Conservation (phyloP, 2,888 invertebrate species). For the Drosophila meridionalis region DNA sequence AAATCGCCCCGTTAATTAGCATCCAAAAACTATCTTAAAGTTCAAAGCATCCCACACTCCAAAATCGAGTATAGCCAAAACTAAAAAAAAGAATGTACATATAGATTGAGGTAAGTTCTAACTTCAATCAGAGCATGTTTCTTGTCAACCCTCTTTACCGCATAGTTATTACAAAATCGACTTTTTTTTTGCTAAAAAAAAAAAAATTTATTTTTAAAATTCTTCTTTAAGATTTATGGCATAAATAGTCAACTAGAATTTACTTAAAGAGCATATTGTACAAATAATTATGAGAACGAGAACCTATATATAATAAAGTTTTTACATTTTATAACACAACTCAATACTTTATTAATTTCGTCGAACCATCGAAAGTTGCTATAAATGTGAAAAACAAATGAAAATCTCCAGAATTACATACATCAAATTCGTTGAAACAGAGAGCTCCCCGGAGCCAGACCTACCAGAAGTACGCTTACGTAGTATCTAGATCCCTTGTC, state of each 20-base stretch:
- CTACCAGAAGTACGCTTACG: slow-evolving; percentile 27
- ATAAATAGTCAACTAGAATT: slow-evolving; percentile 72
- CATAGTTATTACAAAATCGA: slow-evolving; percentile 53
- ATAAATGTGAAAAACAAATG: slow-evolving; percentile 38
- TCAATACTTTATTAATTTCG: slow-evolving; percentile 60
- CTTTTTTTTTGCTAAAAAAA: slow-evolving; percentile 45
- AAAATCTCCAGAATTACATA: slow-evolving; percentile 70
- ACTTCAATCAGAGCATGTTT: slow-evolving; percentile 37
- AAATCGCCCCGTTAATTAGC: neutral
- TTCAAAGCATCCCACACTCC: neutral
- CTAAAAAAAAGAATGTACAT: neutral
- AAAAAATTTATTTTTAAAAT: slow-evolving; percentile 63
- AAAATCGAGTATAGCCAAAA: neutral
- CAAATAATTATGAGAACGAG: slow-evolving; percentile 73
- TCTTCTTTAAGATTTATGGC: slow-evolving; percentile 51
- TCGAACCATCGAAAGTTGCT: slow-evolving; percentile 38
- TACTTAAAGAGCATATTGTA: slow-evolving; percentile 76
- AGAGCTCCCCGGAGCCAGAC: slow-evolving; percentile 28
- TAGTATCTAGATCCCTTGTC: slow-evolving; percentile 22
- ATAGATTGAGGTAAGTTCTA: slow-evolving; percentile 10
- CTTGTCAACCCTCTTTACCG: slow-evolving; percentile 49
- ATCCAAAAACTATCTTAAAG: neutral
- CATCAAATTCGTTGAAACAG: slow-evolving; percentile 66
- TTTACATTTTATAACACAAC: slow-evolving; percentile 58
- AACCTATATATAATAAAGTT: slow-evolving; percentile 52